Evolutionary conservation across 2,113 vertebrate species (phyloP).

Genomic region (Microcebus tavaratra): DNA sequence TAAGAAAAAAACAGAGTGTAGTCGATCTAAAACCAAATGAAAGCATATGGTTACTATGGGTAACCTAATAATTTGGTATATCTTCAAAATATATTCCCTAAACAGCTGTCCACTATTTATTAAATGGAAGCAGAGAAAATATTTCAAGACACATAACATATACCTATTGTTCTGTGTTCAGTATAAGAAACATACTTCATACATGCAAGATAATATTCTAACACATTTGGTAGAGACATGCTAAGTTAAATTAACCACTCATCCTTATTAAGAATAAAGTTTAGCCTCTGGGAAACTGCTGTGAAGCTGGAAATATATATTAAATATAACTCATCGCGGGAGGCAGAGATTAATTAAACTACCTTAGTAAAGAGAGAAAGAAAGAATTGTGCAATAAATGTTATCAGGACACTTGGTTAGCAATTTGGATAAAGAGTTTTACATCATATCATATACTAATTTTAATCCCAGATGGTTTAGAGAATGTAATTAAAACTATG

Average conservation of each 20-base stretch:
- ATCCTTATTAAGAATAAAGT: not conserved
- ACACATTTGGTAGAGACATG: not conserved
- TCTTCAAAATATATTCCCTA: not conserved
- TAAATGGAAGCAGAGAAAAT: not conserved
- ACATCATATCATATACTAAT: not conserved
- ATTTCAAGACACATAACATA: not conserved
- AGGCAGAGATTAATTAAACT: not conserved
- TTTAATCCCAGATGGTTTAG: not conserved
- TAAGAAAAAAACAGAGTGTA: not conserved
- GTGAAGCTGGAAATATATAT: not conserved
- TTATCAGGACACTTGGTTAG: not conserved
- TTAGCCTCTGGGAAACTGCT: not conserved
- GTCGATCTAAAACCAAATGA: not conserved
- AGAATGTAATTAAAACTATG: not conserved
- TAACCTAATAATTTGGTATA: not conserved
- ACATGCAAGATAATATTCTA: not conserved
- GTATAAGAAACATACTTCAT: not conserved
- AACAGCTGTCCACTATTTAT: not conserved
- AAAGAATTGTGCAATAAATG: not conserved
- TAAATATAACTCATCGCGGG: not conserved
- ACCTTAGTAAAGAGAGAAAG: not conserved
- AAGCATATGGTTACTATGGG: not conserved
- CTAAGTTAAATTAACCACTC: not conserved
- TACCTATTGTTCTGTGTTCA: not conserved
- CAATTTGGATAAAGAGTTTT: not conserved